A percentile compares a stretch with the other conserved stretches of the same genome.
Evolutionary conservation across 2,888 invertebrate species (phyloP).

Genomic region (Leptopilina drosophilae): DNA sequence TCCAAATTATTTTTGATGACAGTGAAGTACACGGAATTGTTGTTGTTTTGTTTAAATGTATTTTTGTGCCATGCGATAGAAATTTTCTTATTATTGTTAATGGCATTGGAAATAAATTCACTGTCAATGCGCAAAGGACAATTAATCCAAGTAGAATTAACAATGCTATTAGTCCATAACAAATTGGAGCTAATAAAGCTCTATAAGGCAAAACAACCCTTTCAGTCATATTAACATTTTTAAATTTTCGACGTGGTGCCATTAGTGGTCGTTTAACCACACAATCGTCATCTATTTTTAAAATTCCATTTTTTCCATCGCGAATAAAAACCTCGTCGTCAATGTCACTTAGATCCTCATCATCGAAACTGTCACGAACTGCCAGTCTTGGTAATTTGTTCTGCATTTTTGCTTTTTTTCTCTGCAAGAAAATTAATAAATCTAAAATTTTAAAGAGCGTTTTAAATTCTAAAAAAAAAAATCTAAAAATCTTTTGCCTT

Average conservation of each 20-base stretch:
- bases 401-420: constrained; percentile 79
- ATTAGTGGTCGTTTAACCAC: constrained; percentile 85
- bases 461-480: background rate
- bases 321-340: constrained; percentile 88
- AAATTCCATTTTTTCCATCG: constrained; percentile 83
- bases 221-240: constrained; percentile 77
- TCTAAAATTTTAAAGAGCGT: too few species aligned
- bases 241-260: constrained; percentile 83
- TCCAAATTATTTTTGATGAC: constrained; percentile 82
- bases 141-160: constrained; percentile 81
- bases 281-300: constrained; percentile 81
- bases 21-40: constrained; percentile 81
- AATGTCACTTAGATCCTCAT: constrained; percentile 85
- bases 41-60: constrained; percentile 64
- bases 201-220: constrained; percentile 79
- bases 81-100: constrained; percentile 81
- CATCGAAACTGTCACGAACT: constrained; percentile 84
- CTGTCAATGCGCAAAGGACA: constrained; percentile 81
- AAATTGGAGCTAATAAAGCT: constrained; percentile 82
- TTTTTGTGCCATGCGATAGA: constrained; percentile 72
- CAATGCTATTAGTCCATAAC: constrained; percentile 82
- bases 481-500: background rate
- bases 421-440: constrained; percentile 5
- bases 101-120: constrained; percentile 83
- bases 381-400: constrained; percentile 81